A percentile compares a stretch with the other conserved stretches of the same genome.
Evolutionary conservation across 64 coral and sea anemone species (phyloP).

Genomic region (Hydrozoanthus tunicans): DNA sequence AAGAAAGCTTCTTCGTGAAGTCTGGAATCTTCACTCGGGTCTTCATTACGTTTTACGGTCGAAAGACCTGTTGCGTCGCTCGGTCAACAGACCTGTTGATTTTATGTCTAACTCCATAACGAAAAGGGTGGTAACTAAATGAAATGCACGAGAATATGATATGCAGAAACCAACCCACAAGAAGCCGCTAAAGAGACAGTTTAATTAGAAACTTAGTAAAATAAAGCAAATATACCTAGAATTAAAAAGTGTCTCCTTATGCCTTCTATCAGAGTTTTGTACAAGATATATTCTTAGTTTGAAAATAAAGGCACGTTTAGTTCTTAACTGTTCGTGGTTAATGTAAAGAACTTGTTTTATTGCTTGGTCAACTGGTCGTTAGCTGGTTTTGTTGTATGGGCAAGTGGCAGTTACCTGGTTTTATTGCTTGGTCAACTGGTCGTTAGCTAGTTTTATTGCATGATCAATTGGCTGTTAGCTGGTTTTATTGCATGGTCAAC

Average conservation of each 20-base stretch:
- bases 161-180: constrained; percentile 9
- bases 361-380: background rate
- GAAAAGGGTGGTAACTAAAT: constrained; percentile 27
- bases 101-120: constrained; percentile 33
- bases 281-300: background rate
- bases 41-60: background rate
- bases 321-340: background rate
- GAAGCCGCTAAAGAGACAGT: background rate
- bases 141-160: constrained; percentile 15
- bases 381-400: no score
- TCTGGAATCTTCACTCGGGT: background rate
- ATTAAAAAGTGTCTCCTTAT: background rate
- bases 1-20: constrained; percentile 47
- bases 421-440: no score
- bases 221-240: constrained; percentile 20
- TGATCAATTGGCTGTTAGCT: no score
- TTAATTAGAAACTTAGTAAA: background rate
- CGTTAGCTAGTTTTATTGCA: no score
- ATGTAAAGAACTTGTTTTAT: background rate
- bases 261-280: constrained; percentile 32
- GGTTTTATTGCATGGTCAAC: no score
- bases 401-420: no score
- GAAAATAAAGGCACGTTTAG: constrained; percentile 17
- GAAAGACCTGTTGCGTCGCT: background rate
- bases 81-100: constrained; percentile 27